Evolutionary conservation across 1,140 invertebrate species (phyloP), one percentile per base, ranked within the genome.

Genomic region (Asobara japonica): DNA sequence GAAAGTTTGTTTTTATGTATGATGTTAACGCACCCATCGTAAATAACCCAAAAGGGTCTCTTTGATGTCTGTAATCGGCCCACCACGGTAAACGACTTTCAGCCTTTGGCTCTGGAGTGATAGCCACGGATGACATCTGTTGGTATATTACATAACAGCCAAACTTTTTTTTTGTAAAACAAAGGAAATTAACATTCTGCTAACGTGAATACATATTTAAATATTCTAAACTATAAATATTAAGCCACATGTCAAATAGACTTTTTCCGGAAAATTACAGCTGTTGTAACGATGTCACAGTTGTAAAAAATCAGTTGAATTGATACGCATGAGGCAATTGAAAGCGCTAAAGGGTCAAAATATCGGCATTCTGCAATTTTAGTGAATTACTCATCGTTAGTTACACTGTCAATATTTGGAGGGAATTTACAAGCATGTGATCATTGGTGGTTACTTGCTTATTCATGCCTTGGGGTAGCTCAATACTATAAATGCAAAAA

Each of bases 401-500:
- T 56, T 25, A 56, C 51, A 56, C 3, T 25, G 10, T 56, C 22
- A 56, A 56, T 56, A 56, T 56, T 56, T 56, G 51, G 22, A 56
- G 5, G 51, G 18, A 13, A 56, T 27, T 56, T 56, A 56, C 51
- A 27, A 22, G 51, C 51, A 4, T 22, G 25, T 7, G 41, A 45
- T 25, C 22, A 22, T 25, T 56, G 18, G 13, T 27, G 45, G n/a
- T 18, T 5, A 25, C 51, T 3, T 25, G 22, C 8, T 56, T 56
- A 56, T 56, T 4, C 11, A 56, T 56, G 51, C 51, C 11, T 67
- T n/a, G n/a, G 27, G 25, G 48, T 51, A 45, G 31, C 20, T 51
- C 18, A 27, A 45, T 64, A 60, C 29, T 68, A 70, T 70, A 60
- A 56, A n/a, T 60, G n/a, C 11, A 69, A n/a, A 33, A 70, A 70